Evolutionary conservation across 1,140 invertebrate genomes (phyloP), one percentile per base, ranked within the genome.

Genomic region (Lepidurus packardi): DNA sequence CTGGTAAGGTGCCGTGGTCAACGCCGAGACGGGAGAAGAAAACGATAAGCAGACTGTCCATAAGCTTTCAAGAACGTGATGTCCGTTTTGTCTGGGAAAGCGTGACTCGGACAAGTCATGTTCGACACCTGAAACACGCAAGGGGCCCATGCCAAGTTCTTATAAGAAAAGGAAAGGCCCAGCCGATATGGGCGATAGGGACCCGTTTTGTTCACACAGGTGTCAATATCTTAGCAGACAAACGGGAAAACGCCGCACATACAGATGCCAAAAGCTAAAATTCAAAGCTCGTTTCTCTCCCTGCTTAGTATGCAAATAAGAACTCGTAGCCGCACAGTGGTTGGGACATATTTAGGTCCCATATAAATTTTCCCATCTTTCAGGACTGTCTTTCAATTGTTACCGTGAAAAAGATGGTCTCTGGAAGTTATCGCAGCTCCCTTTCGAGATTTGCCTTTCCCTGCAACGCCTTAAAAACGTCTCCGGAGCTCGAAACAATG

Each of bases 211-310:
- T 65, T 65, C 53, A 16, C 53, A 65, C 53, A 65, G 53, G 53
- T 65, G 53, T 65, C 53, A 65, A 65, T 65, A 65, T 65, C 53
- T 65, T 65, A 16, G 53, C 53, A 65, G 53, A 65, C 53, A 65
- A 65, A 65, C 53, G 13, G 21, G 53, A 65, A 65, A 65, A 13
- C 13, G 53, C 53, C 53, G 53, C 13, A 1, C 53, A 65, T 65
- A n/a, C 53, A 65, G 53, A 65, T 16, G 13, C 53, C 53, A 11
- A 34, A 34, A 65, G 53, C 53, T 7, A 21, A 65, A 65, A 65
- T n/a, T 21, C 13, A 21, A 65, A 21, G 21, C 13, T 65, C 53
- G 13, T 65, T 65, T 65, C 21, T 65, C 7, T 21, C 53, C 53
- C 53, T 65, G 53, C 53, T 65, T 65, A 65, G 13, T 65, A 65